Percentiles rank a stretch among this genome's conserved stretches.
These are phyloP conservation scores for Drosophila sturtevanti DNA, from an alignment of 1,140 invertebrate species.

Conservation along the genomic window DNA sequence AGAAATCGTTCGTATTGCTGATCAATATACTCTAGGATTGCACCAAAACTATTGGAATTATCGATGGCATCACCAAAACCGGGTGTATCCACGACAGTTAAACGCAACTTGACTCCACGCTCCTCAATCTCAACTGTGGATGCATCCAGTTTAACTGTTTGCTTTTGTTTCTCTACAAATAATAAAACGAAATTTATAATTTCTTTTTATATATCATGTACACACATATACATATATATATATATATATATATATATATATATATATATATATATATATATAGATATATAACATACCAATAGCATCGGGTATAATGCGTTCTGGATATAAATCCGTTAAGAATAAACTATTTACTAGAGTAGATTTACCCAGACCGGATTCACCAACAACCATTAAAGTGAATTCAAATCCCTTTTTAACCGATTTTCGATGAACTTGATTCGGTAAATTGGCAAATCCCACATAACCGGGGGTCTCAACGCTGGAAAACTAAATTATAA, in stretches of 20 bases:
- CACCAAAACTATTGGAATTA: constrained; percentile 95
- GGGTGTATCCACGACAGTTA: constrained; percentile 98
- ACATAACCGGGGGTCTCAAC: constrained; percentile 94
- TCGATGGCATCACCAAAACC: constrained; percentile 99
- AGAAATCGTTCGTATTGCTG: constrained; percentile 96
- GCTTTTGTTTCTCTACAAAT: constrained; percentile 90
- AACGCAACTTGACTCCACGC: constrained; percentile 92
- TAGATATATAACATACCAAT: constrained; percentile 86
- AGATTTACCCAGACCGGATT: constrained; percentile 98
- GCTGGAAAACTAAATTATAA: constrained; percentile 87
- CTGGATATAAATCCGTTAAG: constrained; percentile 96
- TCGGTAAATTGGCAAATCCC: constrained; percentile 96
- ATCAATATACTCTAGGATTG: constrained; percentile 96
- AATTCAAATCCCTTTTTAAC: constrained; percentile 99
- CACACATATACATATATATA: too few species aligned
- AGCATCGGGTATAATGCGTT: constrained; percentile 93
- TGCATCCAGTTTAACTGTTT: constrained; percentile 94
- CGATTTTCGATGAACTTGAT: constrained; percentile 97
- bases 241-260: too few species aligned
- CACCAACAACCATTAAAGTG: constrained; percentile 98
- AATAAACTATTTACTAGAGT: constrained; percentile 99
- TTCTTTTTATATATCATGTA: too few species aligned
- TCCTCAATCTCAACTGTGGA: constrained; percentile 98
- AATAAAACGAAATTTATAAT: neutral
- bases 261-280: too few species aligned